Base-by-base conservation (phyloP, 2,797 vertebrate genomes). In the Cetoscarus ocellatus region DNA sequence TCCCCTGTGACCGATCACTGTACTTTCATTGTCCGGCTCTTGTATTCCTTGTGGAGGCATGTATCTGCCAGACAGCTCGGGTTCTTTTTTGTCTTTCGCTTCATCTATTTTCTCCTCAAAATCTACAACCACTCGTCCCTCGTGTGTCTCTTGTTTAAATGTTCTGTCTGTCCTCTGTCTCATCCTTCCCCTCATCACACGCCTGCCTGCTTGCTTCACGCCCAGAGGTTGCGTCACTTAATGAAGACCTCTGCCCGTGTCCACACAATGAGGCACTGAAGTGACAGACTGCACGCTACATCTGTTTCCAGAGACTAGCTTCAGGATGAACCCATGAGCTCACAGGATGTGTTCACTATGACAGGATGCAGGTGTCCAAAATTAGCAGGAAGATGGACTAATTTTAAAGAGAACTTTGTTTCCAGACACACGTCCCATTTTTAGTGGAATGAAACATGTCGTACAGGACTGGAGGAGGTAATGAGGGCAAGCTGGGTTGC, bases 281-380 rank as follows among this genome's bases (percentile, higher is more conserved):
- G 36, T 67, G 78, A 75, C 70, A 61, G 61, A 63, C 52, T 19
- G 1, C 59, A 35, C 1, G 61, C 47, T 75, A 72, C 79, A 79
- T 82, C 83, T 82, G 85, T 87, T 86, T 85, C 86, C 84, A 79
- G 60, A 19, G 75, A 77, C 72, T 2, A 75, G 73, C 64, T 48
- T 78, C 79, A 70, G 48, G 78, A 87, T 65, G 83, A 59, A 70
- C 62, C 48, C 15, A 9, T 77, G 80, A 88, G 81, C 79, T 83
- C 81, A 88, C 81, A 88, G 91, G 89, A 91, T 78, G 79, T 65
- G 39, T 82, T 67, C 48, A 88, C 86, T 86, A 85, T 90, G 88
- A 79, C 89, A 91, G 92, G 93, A 94, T 87, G 85, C 93, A 93
- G 91, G 89, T 93, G 92, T 83, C 73, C 64, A 72, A 80, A 79